Percentiles rank a stretch among this genome's conserved stretches.
Conservation (phyloP, 1,140 invertebrate species). For the Samia ricini region DNA sequence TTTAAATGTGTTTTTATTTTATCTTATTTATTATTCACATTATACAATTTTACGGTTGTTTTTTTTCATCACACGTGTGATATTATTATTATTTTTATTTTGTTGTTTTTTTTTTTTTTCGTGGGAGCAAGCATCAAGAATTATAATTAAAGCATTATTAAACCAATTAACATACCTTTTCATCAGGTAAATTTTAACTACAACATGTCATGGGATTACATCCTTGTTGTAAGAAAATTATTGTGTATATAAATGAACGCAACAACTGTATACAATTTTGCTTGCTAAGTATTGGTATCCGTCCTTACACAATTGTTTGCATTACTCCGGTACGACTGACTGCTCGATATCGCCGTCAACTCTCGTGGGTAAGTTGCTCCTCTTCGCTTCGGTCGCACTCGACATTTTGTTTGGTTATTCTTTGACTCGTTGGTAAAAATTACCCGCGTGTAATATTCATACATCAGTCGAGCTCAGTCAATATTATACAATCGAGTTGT, state of each 20-base stretch:
- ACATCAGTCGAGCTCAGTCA: slow-evolving; percentile 28
- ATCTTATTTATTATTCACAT: too few species aligned
- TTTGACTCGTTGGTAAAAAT: slow-evolving; percentile 15
- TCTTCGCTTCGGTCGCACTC: slow-evolving; percentile 28
- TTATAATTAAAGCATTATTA: slow-evolving; percentile 57
- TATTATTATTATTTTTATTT: slow-evolving; percentile 31
- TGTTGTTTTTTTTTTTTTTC: too few species aligned
- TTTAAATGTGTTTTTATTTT: slow-evolving; percentile 66
- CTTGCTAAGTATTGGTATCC: slow-evolving; percentile 72
- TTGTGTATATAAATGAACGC: slow-evolving; percentile 29
- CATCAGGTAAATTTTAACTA: slow-evolving; percentile 68
- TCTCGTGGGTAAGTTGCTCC: slow-evolving; percentile 19
- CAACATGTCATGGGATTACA: slow-evolving; percentile 68
- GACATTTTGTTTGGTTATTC: slow-evolving; percentile 27
- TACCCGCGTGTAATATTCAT: slow-evolving; percentile 10
- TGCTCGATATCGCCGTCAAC: slow-evolving; percentile 22
- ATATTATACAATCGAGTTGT: slow-evolving; percentile 26
- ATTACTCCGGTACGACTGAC: slow-evolving; percentile 43
- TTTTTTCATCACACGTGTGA: slow-evolving; percentile 51
- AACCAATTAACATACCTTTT: slow-evolving; percentile 75
- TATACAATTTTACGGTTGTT: too few species aligned
- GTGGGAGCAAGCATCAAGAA: slow-evolving; percentile 62
- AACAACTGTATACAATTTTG: slow-evolving; percentile 37
- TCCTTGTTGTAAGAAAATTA: slow-evolving; percentile 41
- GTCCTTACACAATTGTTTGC: slow-evolving; percentile 79